A percentile compares a stretch with the other conserved stretches of the same genome.
Evolutionary conservation across 2,888 invertebrate genomes (phyloP).

Genomic region (Pemphredon lugubris): DNA sequence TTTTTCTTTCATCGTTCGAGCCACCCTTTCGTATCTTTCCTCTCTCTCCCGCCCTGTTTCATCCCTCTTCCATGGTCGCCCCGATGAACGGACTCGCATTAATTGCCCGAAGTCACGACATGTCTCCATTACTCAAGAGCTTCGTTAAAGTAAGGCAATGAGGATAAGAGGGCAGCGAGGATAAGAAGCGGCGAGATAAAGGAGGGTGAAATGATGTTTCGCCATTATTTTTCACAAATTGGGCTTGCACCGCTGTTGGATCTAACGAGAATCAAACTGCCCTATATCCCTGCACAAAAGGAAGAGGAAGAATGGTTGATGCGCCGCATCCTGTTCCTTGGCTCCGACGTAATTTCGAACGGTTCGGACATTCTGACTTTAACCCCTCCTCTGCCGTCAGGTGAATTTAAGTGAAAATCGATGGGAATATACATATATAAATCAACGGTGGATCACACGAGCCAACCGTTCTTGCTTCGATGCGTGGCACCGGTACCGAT

Average conservation of each 20-base stretch:
- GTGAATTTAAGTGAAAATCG: no score
- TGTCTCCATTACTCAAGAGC: constrained; percentile 72
- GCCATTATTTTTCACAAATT: constrained; percentile 60
- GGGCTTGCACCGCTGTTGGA: constrained; percentile 30
- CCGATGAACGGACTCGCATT: constrained; percentile 67
- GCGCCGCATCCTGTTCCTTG: background rate
- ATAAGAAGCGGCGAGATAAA: constrained; percentile 36
- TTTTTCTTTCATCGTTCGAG: background rate
- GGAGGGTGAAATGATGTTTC: constrained; percentile 41
- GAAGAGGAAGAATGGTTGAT: constrained; percentile 4
- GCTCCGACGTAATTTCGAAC: background rate
- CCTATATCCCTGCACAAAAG: background rate
- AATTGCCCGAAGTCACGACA: constrained; percentile 74
- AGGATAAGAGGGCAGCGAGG: constrained; percentile 46
- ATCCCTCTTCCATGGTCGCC: constrained; percentile 36
- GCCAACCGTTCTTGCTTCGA: no score
- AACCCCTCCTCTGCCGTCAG: background rate
- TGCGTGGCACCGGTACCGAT: no score
- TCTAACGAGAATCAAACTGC: constrained; percentile 40
- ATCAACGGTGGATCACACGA: no score
- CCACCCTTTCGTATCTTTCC: constrained; percentile 10
- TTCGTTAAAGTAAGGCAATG: constrained; percentile 48
- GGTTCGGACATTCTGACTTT: background rate
- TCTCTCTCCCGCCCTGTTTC: constrained; percentile 14
- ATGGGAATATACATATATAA: no score